Evolutionary conservation across 2,888 invertebrate genomes (phyloP), one percentile per base, ranked within the genome.

Genomic region (Eilema depressum): DNA sequence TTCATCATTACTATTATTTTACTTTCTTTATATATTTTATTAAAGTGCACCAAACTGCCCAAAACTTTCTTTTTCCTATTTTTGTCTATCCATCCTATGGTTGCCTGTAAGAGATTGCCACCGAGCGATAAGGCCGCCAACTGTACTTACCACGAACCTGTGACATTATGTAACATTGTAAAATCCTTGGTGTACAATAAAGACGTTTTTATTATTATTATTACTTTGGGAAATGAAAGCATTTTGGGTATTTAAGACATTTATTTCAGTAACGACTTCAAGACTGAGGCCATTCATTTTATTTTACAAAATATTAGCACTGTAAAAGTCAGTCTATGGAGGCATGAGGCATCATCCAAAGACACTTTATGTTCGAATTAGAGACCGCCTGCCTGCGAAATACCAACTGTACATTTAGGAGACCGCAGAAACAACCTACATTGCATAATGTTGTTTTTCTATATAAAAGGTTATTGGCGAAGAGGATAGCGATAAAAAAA

Each of bases 181-280:
- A n/a, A n/a, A n/a, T n/a, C n/a, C n/a, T n/a, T n/a, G n/a, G n/a
- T n/a, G n/a, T n/a, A n/a, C n/a, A n/a, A n/a, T n/a, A n/a, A n/a
- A n/a, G n/a, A n/a, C n/a, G n/a, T n/a, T n/a, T n/a, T n/a, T n/a
- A n/a, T n/a, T n/a, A n/a, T 53, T 0, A 7, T 53, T n/a, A 53
- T n/a, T 53, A 53, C n/a, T 53, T 53, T 53, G n/a, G n/a, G n/a
- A 53, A 53, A 53, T 53, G 53, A 53, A n/a, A n/a, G 53, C 53
- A n/a, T 53, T 47, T 47, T n/a, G 10, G 53, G n/a, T 53, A 53
- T n/a, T n/a, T n/a, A 53, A 53, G 53, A 53, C n/a, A 53, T n/a
- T 53, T 10, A 53, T n/a, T n/a, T 53, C 53, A 53, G 53, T 53
- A 53, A 53, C 8, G n/a, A n/a, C 10, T 53, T 47, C n/a, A 53